Percentiles rank a stretch among this genome's conserved stretches.
Conservation (phyloP, 2,113 vertebrate species). For the cattle (Bos taurus) region DNA sequence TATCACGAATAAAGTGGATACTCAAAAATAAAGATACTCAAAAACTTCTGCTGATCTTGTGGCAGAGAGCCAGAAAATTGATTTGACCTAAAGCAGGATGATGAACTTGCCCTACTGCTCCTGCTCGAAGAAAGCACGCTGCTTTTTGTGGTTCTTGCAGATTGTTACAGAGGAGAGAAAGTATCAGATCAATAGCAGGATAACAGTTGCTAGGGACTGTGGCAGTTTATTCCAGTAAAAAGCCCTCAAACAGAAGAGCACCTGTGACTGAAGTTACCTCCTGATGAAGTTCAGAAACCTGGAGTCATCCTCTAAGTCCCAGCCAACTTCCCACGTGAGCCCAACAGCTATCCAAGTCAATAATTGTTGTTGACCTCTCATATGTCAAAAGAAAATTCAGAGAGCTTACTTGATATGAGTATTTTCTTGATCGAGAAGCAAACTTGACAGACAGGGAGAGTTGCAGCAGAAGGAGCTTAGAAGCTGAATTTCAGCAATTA, state of each 20-base stretch:
- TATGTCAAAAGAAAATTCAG: not conserved
- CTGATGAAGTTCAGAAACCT: not conserved
- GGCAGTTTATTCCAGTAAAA: not conserved
- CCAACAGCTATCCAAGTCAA: not conserved
- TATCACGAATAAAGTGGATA: accelerated
- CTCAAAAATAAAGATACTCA: not conserved
- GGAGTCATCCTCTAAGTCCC: not conserved
- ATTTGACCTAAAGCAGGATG: not conserved
- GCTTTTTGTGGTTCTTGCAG: not conserved
- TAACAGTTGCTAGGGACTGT: not conserved
- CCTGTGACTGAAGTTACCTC: not conserved
- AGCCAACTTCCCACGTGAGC: not conserved
- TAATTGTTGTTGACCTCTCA: not conserved
- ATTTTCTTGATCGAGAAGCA: not conserved
- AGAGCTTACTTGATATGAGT: not conserved
- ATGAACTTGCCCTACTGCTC: not conserved
- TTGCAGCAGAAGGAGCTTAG: not conserved
- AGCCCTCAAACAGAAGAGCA: not conserved
- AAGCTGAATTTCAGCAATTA: not conserved
- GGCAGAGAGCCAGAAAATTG: not conserved
- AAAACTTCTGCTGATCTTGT: not conserved
- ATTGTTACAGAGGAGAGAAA: not conserved
- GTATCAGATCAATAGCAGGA: not conserved
- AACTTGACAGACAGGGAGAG: not conserved
- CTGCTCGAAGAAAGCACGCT: not conserved